Evolutionary conservation across 2,797 vertebrate genomes (phyloP).

Genomic region (Adelosebastes latens): DNA sequence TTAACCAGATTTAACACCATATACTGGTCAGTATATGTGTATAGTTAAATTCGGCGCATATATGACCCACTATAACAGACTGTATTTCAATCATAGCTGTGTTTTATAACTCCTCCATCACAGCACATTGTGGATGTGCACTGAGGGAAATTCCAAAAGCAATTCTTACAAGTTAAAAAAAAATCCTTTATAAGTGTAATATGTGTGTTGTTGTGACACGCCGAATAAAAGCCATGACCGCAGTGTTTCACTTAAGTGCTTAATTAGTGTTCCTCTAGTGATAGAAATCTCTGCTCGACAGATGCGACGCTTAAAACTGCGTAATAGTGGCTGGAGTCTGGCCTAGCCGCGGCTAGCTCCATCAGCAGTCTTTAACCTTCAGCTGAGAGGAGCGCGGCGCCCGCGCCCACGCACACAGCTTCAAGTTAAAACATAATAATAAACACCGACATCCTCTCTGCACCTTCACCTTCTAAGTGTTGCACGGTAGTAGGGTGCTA

Average conservation of each 20-base stretch:
- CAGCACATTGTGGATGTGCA: background rate
- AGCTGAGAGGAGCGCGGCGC: too few species aligned
- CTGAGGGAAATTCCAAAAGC: background rate
- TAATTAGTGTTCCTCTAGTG: background rate
- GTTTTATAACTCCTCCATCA: slow-evolving; percentile 39
- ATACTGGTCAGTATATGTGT: background rate
- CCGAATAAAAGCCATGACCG: background rate
- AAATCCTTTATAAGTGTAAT: background rate
- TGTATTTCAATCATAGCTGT: background rate
- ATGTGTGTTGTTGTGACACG: background rate
- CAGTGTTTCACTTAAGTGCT: background rate
- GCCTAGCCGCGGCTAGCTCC: slow-evolving; percentile 74
- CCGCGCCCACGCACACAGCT: background rate
- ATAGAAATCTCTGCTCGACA: background rate
- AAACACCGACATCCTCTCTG: slow-evolving; percentile 10
- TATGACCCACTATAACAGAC: background rate
- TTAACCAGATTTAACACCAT: background rate
- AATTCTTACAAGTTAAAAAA: slow-evolving; percentile 49
- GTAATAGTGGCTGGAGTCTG: slow-evolving; percentile 55
- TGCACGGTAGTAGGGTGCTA: background rate
- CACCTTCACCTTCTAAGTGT: slow-evolving; percentile 37
- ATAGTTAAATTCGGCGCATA: background rate
- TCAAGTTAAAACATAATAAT: slow-evolving; percentile 34
- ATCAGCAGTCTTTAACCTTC: slow-evolving; percentile 54
- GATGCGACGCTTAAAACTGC: slow-evolving; percentile 21